Evolutionary conservation across 1,140 invertebrate species (phyloP).

Genomic region (Schmidtea mediterranea): DNA sequence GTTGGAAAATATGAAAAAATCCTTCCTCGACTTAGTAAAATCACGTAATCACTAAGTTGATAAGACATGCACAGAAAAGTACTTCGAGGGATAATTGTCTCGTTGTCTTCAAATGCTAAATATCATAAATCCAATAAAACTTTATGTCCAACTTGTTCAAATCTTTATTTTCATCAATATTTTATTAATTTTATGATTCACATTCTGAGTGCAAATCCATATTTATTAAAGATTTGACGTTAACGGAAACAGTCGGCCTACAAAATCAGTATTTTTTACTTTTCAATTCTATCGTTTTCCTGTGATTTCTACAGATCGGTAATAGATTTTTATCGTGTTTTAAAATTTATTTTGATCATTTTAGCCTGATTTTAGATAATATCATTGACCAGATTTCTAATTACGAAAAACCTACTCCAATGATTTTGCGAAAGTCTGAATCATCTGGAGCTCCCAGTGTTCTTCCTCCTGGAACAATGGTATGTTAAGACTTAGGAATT

Average conservation of each 20-base stretch:
- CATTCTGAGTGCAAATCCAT: background rate
- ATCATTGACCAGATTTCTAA: too few relatives aligned
- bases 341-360: background rate
- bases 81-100: too few relatives aligned
- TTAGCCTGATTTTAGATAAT: too few relatives aligned
- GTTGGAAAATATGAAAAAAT: too few relatives aligned
- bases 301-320: slow-evolving; percentile 26
- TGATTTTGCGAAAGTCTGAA: too few relatives aligned
- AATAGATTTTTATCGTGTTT: slow-evolving; percentile 1
- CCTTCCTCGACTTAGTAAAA: too few relatives aligned
- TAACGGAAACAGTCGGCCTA: background rate
- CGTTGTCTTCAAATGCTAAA: background rate
- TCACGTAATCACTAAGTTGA: too few relatives aligned
- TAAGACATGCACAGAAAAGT: too few relatives aligned
- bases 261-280: slow-evolving; percentile 23
- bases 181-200: slow-evolving; percentile 7
- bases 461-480: too few relatives aligned
- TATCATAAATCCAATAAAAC: background rate
- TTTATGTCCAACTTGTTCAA: background rate
- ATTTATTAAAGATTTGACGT: background rate
- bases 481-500: too few relatives aligned
- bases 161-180: background rate
- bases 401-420: too few relatives aligned
- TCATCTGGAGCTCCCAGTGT: too few relatives aligned
- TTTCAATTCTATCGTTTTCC: slow-evolving; percentile 29